Base-by-base conservation (phyloP, 2,113 vertebrate genomes). In the zebrafish (Danio rerio) region DNA sequence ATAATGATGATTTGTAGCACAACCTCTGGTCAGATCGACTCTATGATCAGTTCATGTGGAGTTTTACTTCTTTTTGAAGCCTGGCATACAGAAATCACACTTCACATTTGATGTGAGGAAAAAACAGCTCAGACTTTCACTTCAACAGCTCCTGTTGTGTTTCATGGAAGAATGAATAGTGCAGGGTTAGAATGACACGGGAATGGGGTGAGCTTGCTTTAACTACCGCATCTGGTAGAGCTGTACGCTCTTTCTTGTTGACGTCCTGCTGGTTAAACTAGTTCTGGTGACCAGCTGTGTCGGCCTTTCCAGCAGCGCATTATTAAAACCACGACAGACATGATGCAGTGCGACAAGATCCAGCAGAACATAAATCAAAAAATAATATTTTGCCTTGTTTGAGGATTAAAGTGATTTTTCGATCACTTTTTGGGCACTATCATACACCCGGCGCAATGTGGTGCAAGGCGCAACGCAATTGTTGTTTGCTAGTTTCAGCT, bases 201-300 rank as follows among this genome's bases (percentile, higher is more conserved):
- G 47, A 47, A 47, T 47, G 42, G 42, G 42, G 9, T 10, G 5
- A 68, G 11, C 16, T 47, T n/a, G 40, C 42, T 11, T 68, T 6
- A 45, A 45, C 16, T 45, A 6, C 15, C 18, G 16, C 10, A n/a
- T 18, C 63, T n/a, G 6, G 0, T n/a, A 66, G 63, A 45, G 40
- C n/a, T 1, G 21, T 62, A 40, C 15, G 62, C 11, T 65, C 12
- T 66, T 45, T 45, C 42, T 45, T 47, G 42, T 68, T 68, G 42
- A 45, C 45, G 16, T 68, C 65, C 43, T 47, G 43, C 42, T 68
- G 65, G 16, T 47, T 68, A 47, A 68, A 16, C 42, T 18, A 68
- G 65, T 47, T 68, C 16, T 68, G 65, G 65, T 68, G 65, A 68
- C 65, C 65, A 68, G 42, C 65, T 68, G 42, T 18, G 65, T 42